These are phyloP conservation scores for Salmo trutta DNA, from an alignment of 2,797 vertebrate genomes.

Conservation along the genomic window DNA sequence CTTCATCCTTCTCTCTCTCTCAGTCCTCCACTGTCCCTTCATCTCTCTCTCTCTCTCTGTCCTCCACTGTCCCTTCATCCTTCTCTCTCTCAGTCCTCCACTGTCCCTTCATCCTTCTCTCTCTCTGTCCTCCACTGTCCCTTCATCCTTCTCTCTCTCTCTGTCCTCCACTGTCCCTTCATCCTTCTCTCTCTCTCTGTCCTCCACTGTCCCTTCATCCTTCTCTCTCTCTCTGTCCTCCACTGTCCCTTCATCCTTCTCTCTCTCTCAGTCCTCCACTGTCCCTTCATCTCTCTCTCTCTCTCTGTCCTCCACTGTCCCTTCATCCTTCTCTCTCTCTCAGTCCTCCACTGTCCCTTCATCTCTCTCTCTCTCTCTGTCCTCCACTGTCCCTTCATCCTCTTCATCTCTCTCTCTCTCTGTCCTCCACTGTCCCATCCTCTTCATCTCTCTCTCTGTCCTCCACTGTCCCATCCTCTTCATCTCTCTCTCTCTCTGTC, in stretches of 20 bases:
- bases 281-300: slow-evolving; percentile 12
- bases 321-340: neutral
- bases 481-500: slow-evolving; percentile 15
- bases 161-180: neutral
- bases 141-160: neutral
- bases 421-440: neutral
- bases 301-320: neutral
- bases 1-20: slow-evolving; percentile 28
- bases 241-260: neutral
- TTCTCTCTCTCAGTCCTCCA: slow-evolving; percentile 38
- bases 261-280: slow-evolving; percentile 2
- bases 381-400: slow-evolving; percentile 42
- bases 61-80: slow-evolving; percentile 28
- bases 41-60: slow-evolving; percentile 2
- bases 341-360: slow-evolving; percentile 21
- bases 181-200: slow-evolving; percentile 21
- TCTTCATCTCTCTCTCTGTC: too few species aligned
- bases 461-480: neutral
- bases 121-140: neutral
- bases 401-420: slow-evolving; percentile 35
- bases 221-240: slow-evolving; percentile 21
- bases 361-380: slow-evolving; percentile 11
- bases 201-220: slow-evolving; percentile 3
- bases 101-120: slow-evolving; percentile 38
- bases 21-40: neutral